Percentiles rank a stretch among this genome's conserved stretches.
Evolutionary conservation across 1,140 invertebrate genomes (phyloP).

Genomic region (Halictus rubicundus): DNA sequence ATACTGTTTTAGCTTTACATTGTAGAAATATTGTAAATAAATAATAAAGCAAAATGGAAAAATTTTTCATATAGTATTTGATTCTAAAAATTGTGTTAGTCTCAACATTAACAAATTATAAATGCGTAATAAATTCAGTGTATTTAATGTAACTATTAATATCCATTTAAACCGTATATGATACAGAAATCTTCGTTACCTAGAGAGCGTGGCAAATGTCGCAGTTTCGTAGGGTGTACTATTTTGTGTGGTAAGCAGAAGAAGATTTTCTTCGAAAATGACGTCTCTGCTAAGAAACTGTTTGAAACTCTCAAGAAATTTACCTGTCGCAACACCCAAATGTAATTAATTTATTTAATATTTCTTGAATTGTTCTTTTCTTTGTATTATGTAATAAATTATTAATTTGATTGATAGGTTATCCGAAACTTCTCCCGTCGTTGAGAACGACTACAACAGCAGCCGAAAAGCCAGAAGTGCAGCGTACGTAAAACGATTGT

Average conservation of each 20-base stretch:
- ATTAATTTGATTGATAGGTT: constrained; percentile 47
- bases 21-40: not conserved
- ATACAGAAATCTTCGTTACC: not conserved
- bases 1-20: too few relatives aligned
- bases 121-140: not conserved
- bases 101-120: not conserved
- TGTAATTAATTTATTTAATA: constrained; percentile 36
- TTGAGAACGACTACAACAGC: constrained; percentile 37
- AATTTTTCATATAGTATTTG: not conserved
- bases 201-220: not conserved
- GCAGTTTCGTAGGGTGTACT: not conserved
- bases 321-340: constrained; percentile 32
- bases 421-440: constrained; percentile 31
- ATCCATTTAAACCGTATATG: not conserved
- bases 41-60: not conserved
- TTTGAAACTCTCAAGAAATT: constrained; percentile 43
- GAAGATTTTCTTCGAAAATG: constrained; percentile 32
- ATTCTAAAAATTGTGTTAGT: not conserved
- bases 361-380: not conserved
- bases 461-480: constrained; percentile 36
- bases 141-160: not conserved
- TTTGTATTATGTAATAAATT: constrained; percentile 58
- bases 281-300: constrained; percentile 56
- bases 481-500: constrained; percentile 65
- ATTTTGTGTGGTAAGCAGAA: not conserved